Base-by-base conservation (phyloP, 1,140 invertebrate genomes). In the Nylanderia fulva region DNA sequence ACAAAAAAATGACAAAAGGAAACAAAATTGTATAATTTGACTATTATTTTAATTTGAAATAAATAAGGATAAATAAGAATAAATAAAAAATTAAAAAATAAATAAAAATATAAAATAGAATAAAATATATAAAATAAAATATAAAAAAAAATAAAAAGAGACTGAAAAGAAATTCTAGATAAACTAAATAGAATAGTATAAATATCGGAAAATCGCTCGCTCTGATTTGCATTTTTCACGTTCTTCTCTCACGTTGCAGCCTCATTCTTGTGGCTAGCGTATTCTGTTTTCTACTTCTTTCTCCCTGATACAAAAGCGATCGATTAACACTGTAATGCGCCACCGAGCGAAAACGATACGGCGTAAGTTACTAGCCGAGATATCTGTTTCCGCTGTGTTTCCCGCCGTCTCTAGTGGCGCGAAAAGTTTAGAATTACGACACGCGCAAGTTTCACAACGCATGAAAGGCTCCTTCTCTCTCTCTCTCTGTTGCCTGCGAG, bases 391-490 rank as follows among this genome's bases (percentile, higher is more conserved):
- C 36, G 36, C 52, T 82, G 76, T 29, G 45, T 82, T 71, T 36
- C 52, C 52, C 24, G 33, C 0, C 52, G 77, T 82, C 66, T 82
- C 77, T 45, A 72, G 66, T 72, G 77, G 54, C 36, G 66, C 36
- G 66, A 82, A 72, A 82, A 82, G 77, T 82, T 82, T 71, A 82
- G 52, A 72, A 82, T 71, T 82, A 58, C 66, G 54, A 11, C 52
- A 39, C 52, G 64, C 18, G 18, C 52, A 82, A 82, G 77, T 82
- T 82, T 71, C 64, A 52, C 8, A 71, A 58, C 66, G 52, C 64
- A 52, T 36, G 29, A 68, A 71, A 71, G 36, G 66, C 24, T 69
- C 13, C 13, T 24, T 69, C 21, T 68, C 61, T 18, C 48, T 33
- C 33, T 69, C 21, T 68, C 61, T 18, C 52, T 24, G 52, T 56